phyloP scores from a whole-genome alignment of 2,797 vertebrate genomes.

The Enteromius argenteus region DNA sequence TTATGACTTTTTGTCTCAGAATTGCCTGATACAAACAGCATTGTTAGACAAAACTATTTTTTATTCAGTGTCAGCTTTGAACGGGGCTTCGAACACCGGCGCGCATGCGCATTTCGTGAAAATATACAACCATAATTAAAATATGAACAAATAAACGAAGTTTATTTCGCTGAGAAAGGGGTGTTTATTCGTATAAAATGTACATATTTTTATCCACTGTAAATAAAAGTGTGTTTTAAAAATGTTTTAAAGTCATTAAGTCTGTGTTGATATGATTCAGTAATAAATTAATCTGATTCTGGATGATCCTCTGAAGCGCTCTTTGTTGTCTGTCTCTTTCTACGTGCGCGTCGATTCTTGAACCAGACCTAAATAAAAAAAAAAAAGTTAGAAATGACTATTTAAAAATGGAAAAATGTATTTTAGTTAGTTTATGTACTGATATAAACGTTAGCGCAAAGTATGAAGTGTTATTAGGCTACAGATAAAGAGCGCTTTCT shows the following conservation, averaged over 20 bases:
- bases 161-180: background rate
- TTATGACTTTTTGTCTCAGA: no score
- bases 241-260: background rate
- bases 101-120: background rate
- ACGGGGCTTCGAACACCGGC: no score
- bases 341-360: slow-evolving; percentile 77
- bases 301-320: slow-evolving; percentile 3
- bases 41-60: no score
- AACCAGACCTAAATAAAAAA: slow-evolving; percentile 76
- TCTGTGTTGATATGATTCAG: background rate
- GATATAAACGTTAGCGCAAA: background rate
- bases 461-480: background rate
- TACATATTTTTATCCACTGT: background rate
- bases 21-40: background rate
- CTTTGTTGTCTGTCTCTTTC: slow-evolving; percentile 67
- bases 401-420: background rate
- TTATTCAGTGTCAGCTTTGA: no score
- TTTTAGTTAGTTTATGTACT: background rate
- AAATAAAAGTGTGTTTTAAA: background rate
- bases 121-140: background rate
- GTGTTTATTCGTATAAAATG: slow-evolving; percentile 1
- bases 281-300: slow-evolving; percentile 18
- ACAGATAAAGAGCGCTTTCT: slow-evolving; percentile 53
- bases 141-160: background rate
- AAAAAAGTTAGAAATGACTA: background rate